Evolutionary conservation across 1,140 invertebrate genomes (phyloP).

Genomic region (Pachyrhynchus sulphureomaculatus): DNA sequence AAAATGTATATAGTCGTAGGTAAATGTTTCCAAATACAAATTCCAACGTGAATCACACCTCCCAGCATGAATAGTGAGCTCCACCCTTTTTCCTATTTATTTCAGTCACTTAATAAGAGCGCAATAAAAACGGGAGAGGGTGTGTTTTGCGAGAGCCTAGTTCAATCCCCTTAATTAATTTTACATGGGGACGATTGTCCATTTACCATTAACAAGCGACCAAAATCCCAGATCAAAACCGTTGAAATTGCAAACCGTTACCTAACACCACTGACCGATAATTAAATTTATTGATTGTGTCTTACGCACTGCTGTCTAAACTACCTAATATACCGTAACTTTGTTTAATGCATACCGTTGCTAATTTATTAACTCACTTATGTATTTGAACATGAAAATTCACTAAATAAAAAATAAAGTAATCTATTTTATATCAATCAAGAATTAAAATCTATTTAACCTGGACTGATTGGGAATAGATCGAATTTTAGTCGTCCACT

Average conservation of each 20-base stretch:
- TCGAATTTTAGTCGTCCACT: no score
- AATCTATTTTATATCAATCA: no score
- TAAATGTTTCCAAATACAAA: no score
- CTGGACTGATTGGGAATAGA: no score
- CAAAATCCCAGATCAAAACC: constrained; percentile 25
- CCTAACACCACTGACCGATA: constrained; percentile 13
- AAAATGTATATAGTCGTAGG: no score
- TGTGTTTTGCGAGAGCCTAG: constrained; percentile 7
- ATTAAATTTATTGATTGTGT: constrained; percentile 24
- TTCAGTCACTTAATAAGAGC: constrained; percentile 15
- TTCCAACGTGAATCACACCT: no score
- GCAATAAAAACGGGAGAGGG: constrained; percentile 16
- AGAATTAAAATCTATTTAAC: no score
- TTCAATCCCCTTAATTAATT: constrained; percentile 23
- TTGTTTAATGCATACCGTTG: no score
- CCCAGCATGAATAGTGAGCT: neutral
- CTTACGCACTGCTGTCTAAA: constrained; percentile 1
- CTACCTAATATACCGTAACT: no score
- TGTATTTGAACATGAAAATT: no score
- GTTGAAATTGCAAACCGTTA: constrained; percentile 14
- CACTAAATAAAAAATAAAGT: no score
- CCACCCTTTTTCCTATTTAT: constrained; percentile 9
- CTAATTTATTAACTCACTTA: no score
- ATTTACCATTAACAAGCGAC: constrained; percentile 20
- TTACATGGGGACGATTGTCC: constrained; percentile 17